Evolutionary conservation across 2,888 invertebrate genomes (phyloP).

Genomic region (Euphydryas editha): DNA sequence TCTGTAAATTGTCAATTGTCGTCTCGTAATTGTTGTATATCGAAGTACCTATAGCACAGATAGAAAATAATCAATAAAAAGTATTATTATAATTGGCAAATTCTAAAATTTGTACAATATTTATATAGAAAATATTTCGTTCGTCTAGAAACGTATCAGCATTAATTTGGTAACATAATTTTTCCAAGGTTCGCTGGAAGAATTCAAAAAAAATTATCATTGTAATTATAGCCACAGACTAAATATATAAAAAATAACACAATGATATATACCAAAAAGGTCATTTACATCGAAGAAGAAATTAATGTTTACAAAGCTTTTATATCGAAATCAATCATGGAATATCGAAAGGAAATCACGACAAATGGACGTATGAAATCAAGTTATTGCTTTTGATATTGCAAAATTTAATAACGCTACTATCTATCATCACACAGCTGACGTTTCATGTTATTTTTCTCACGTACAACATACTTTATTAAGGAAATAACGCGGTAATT

Average conservation of each 20-base stretch:
- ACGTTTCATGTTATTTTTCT: slow-evolving; percentile 49
- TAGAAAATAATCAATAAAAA: no score
- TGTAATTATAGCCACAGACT: not conserved
- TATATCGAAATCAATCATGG: slow-evolving; percentile 33
- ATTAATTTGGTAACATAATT: no score
- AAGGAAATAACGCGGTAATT: slow-evolving; percentile 18
- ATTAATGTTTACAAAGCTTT: slow-evolving; percentile 48
- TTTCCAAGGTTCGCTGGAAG: no score
- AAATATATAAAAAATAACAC: not conserved
- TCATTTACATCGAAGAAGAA: not conserved
- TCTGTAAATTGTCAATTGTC: no score
- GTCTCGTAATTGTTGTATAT: no score
- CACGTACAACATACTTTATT: slow-evolving; percentile 46
- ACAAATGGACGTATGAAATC: slow-evolving; percentile 35
- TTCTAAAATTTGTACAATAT: no score
- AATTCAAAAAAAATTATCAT: no score
- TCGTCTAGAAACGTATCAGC: no score
- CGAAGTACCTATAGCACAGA: no score
- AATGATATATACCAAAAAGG: not conserved
- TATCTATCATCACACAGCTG: slow-evolving; percentile 54
- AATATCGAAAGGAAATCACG: slow-evolving; percentile 33
- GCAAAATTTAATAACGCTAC: slow-evolving; percentile 54
- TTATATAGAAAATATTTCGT: no score
- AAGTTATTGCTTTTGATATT: slow-evolving; percentile 41
- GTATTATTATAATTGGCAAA: no score